Evolutionary conservation across 2,113 vertebrate species (phyloP).

Genomic region (Sinocyclocheilus anshuiensis): DNA sequence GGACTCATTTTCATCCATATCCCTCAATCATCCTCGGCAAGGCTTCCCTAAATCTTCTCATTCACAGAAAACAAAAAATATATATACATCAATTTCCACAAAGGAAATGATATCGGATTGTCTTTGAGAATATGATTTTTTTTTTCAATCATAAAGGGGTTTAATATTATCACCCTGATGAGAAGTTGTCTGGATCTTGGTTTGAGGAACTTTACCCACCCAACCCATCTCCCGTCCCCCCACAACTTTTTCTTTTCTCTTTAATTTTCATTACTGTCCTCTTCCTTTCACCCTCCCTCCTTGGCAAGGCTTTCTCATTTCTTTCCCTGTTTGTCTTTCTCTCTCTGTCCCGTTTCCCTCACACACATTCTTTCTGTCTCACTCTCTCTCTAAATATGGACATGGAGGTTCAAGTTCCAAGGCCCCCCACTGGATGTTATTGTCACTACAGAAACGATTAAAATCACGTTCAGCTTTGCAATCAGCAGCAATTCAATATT

Average conservation of each 20-base stretch:
- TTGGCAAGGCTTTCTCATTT: background rate
- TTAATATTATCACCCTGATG: constrained; percentile 4
- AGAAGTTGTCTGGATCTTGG: background rate
- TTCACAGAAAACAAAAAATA: background rate
- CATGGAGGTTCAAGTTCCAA: constrained; percentile 4
- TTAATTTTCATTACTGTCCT: constrained; percentile 20
- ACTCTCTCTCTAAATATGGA: constrained; percentile 38
- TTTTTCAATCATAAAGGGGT: background rate
- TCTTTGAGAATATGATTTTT: background rate
- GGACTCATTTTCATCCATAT: constrained; percentile 43
- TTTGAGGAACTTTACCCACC: constrained; percentile 4
- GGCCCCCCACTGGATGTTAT: constrained; percentile 23
- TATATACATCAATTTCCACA: background rate
- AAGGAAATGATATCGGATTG: background rate
- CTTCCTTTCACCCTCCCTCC: constrained; percentile 24
- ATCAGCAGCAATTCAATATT: constrained; percentile 1
- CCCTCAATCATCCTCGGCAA: constrained; percentile 7
- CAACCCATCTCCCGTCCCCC: background rate
- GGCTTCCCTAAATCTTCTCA: constrained; percentile 1
- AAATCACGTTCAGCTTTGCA: background rate
- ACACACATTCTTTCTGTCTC: constrained; percentile 5
- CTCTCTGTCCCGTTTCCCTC: background rate
- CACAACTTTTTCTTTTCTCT: constrained; percentile 15
- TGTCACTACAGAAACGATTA: background rate
- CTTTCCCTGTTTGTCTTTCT: background rate